phyloP scores from a whole-genome alignment of 2,888 invertebrate species.

The Tipula confusa region DNA sequence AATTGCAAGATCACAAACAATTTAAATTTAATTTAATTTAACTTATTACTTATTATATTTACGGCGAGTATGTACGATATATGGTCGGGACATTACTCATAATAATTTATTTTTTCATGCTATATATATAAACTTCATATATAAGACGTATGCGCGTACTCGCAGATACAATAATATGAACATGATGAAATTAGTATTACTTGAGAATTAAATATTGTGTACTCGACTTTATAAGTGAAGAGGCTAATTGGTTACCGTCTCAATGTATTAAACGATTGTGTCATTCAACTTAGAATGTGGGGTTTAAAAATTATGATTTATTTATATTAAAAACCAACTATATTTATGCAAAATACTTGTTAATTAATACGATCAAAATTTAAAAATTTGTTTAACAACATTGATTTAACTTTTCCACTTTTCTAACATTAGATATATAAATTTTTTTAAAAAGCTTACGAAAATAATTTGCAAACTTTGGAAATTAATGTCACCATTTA shows the following conservation, averaged over 20 bases:
- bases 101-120: not conserved
- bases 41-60: not conserved
- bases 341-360: too few relatives aligned
- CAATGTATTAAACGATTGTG: not conserved
- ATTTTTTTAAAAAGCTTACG: too few relatives aligned
- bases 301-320: too few relatives aligned
- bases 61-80: not conserved
- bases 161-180: too few relatives aligned
- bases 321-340: too few relatives aligned
- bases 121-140: not conserved
- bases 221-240: not conserved
- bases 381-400: too few relatives aligned
- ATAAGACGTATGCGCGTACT: not conserved
- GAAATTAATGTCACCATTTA: too few relatives aligned
- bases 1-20: conserved; percentile 8
- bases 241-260: not conserved
- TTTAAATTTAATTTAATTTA: conserved; percentile 20
- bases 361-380: too few relatives aligned
- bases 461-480: too few relatives aligned
- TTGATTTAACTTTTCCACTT: too few relatives aligned
- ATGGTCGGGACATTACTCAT: not conserved
- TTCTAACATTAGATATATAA: too few relatives aligned
- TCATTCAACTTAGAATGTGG: not conserved
- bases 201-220: not conserved
- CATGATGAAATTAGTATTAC: not conserved